Evolutionary conservation across 2,888 invertebrate species (phyloP), one percentile per base, ranked within the genome.

Genomic region (Carcina quercana): DNA sequence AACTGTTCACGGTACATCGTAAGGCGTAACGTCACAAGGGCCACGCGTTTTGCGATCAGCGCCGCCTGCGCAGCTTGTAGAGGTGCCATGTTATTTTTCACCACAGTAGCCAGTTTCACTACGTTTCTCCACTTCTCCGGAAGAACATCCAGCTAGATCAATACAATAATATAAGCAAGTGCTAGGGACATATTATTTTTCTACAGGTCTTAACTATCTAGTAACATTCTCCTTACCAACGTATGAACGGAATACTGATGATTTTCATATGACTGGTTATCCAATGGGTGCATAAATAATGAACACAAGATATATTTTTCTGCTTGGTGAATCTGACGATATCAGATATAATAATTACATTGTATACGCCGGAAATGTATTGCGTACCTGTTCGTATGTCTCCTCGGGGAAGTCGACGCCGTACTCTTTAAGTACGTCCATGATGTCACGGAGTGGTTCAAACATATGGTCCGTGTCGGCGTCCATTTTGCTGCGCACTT

Each of bases 61-160:
- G 93, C 92, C 1, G 95, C 94, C 71, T 98, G 96, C 37, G 90
- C 91, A 3, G 94, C 92, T 68, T 96, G 94, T 38, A 97, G 84
- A 11, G 97, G 96, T 1, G 92, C 92, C 21, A 97, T 94, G 27
- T 89, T 86, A 64, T 95, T 95, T 68, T 95, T 95, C 28, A 94
- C 90, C 30, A 91, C 88, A 2, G 93, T 89, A 1, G 94, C 92
- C 36, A 91, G 80, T 71, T 94, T 95, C 66, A 96, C 95, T 5
- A 95, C 86, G 48, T 90, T 91, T 30, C 87, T 86, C 97, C 97
- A 98, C 51, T 88, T 89, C 46, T 95, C 95, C 0, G 97, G 97
- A 25, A 97, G 76, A 50, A 94, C 91, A 61, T 92, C 87, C 48
- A 91, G 58, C 84, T 86, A 12, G 6, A 24, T 6, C n/a, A n/a